Evolutionary conservation across 2,888 invertebrate genomes (phyloP).

Genomic region (Drosophila borborema): DNA sequence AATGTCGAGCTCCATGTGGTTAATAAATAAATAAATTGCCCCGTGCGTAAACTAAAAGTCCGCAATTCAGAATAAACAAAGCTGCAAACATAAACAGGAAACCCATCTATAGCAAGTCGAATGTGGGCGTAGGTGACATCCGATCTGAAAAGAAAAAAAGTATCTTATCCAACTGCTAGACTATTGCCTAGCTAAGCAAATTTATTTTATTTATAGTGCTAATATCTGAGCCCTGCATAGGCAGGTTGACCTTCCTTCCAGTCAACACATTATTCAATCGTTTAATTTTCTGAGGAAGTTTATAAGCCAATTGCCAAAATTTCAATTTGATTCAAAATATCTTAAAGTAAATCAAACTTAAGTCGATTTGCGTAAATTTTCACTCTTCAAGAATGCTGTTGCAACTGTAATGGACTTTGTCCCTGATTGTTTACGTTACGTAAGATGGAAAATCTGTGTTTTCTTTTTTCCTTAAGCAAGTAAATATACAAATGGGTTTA

Average conservation of each 20-base stretch:
- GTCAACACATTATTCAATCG: neutral
- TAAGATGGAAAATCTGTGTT: conserved; percentile 33
- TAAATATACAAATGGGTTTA: conserved; percentile 20
- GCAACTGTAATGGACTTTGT: conserved; percentile 64
- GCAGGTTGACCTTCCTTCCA: conserved; percentile 25
- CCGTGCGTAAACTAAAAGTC: conserved; percentile 14
- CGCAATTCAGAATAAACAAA: conserved; percentile 20
- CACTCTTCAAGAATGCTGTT: conserved; percentile 36
- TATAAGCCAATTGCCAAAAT: neutral
- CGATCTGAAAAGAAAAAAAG: neutral
- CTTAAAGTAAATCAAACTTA: conserved; percentile 1
- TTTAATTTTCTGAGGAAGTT: neutral
- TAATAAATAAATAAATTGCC: conserved; percentile 56
- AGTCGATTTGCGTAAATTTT: conserved; percentile 27
- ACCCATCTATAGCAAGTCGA: conserved; percentile 3
- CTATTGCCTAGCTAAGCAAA: neutral
- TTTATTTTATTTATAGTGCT: conserved; percentile 14
- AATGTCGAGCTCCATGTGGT: conserved; percentile 15
- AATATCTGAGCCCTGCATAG: conserved; percentile 32
- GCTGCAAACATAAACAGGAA: conserved; percentile 24
- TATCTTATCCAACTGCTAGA: too few relatives aligned
- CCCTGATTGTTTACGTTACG: conserved; percentile 68
- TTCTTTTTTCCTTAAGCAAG: conserved; percentile 55
- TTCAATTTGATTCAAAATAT: conserved; percentile 5
- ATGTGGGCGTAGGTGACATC: conserved; percentile 19